Evolutionary conservation across 2,888 invertebrate genomes (phyloP), one percentile per base, ranked within the genome.

Genomic region (Agapetus fuscipes): DNA sequence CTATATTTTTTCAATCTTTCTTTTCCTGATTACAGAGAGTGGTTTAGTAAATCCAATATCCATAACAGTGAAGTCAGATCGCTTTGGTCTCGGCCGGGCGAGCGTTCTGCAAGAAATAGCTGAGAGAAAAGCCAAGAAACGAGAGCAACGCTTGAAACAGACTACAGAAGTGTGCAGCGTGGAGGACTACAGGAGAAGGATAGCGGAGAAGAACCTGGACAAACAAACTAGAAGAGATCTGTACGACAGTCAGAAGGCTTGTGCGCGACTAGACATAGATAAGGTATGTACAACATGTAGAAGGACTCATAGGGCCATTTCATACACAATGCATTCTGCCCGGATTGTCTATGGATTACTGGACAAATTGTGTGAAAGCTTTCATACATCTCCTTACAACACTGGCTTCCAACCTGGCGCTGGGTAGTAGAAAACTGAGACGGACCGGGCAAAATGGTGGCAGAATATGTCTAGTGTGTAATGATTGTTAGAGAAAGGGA

Each of bases 41-140:
- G 77, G 77, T 28, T 62, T 72, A 17, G 60, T 62, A 4, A 80
- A 79, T 52, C 83, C 83, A 0, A 74, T 83, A 38, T 60, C 66
- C 3, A 70, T 83, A 26, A 69, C 66, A 39, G 48, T 83, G 1
- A 83, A 79, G 58, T 58, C 61, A 3, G 73, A 74, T 50, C 69
- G 80, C 25, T 65, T 71, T 32, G 84, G 84, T 1, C 58, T 84
- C 9, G 84, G 83, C 0, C 59, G 66, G 27, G 66, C 66, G 49
- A 57, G 56, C 32, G 61, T 62, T 24, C 48, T 66, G 26, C 60
- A 60, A 50, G 62, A 65, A 54, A 53, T 64, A 12, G 48, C 51
- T 46, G 50, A 55, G 43, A 45, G 56, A 49, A 58, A 60, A 52
- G 43, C 46, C 46, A 41, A 49, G 62, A 27, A 58, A 59, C 29